A percentile compares a stretch with the other conserved stretches of the same genome.
These are phyloP conservation scores for Dichetophora obliterata DNA, from an alignment of 2,888 invertebrate species.

Conservation along the genomic window DNA sequence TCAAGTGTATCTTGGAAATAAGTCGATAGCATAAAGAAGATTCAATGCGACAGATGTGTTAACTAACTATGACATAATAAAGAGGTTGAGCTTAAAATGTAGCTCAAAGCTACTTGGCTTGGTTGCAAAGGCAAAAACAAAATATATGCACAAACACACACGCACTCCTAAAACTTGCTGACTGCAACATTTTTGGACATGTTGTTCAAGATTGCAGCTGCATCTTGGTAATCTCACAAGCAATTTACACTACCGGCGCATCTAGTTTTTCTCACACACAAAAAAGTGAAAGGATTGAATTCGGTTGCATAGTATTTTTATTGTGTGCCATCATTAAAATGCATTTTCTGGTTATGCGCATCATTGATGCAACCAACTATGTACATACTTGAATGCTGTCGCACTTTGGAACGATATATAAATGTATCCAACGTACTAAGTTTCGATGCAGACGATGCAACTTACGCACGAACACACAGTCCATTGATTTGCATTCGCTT, in stretches of 20 bases:
- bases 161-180: neutral
- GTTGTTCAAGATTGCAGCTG: constrained; percentile 10
- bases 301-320: constrained; percentile 19
- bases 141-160: neutral
- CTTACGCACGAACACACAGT: too few species aligned
- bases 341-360: constrained; percentile 26
- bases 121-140: too few species aligned
- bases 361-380: too few species aligned
- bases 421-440: too few species aligned
- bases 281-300: constrained; percentile 46
- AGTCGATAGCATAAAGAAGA: neutral
- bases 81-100: too few species aligned
- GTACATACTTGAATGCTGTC: too few species aligned
- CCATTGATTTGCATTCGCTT: too few species aligned
- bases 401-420: too few species aligned
- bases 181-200: constrained; percentile 16
- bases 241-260: constrained; percentile 3
- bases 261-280: constrained; percentile 30
- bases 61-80: too few species aligned
- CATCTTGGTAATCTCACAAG: constrained; percentile 4
- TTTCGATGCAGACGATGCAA: too few species aligned
- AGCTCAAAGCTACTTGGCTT: too few species aligned
- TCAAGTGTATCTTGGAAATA: neutral
- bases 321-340: constrained; percentile 32
- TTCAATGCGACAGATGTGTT: neutral